phyloP scores from a whole-genome alignment of 2,113 vertebrate genomes.

The Sebastes fasciatus region DNA sequence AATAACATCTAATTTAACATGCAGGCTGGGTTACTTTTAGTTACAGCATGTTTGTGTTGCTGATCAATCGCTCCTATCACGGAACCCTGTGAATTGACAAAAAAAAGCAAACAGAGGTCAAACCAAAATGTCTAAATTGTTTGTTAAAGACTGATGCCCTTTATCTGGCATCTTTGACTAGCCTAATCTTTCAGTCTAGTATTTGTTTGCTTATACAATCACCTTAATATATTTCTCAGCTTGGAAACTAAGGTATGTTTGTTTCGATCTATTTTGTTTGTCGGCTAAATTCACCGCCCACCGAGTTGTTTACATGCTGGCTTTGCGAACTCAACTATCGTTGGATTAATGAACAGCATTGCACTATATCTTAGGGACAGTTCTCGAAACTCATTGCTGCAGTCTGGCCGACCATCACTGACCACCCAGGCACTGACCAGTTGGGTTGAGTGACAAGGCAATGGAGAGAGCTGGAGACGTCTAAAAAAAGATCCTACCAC shows the following conservation, averaged over 20 bases:
- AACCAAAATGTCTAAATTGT: neutral
- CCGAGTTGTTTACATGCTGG: neutral
- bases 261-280: neutral
- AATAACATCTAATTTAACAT: constrained; percentile 13
- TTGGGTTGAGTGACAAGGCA: constrained; percentile 2
- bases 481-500: constrained; percentile 24
- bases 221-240: neutral
- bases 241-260: neutral
- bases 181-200: neutral
- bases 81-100: constrained; percentile 8
- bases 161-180: constrained; percentile 2
- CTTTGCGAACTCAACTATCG: neutral
- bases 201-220: neutral
- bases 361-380: neutral
- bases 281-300: neutral
- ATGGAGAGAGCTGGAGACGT: constrained; percentile 15
- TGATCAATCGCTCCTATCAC: constrained; percentile 7
- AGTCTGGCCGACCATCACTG: neutral
- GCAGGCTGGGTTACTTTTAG: constrained; percentile 9
- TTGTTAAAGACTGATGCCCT: constrained; percentile 18
- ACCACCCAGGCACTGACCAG: constrained; percentile 50
- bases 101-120: constrained; percentile 3
- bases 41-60: neutral
- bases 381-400: neutral
- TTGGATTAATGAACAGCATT: neutral